These are phyloP conservation scores for Cassiopea xamachana DNA, from an alignment of 30 jellyfish, hydroid and myxozoan genomes.

Conservation along the genomic window DNA sequence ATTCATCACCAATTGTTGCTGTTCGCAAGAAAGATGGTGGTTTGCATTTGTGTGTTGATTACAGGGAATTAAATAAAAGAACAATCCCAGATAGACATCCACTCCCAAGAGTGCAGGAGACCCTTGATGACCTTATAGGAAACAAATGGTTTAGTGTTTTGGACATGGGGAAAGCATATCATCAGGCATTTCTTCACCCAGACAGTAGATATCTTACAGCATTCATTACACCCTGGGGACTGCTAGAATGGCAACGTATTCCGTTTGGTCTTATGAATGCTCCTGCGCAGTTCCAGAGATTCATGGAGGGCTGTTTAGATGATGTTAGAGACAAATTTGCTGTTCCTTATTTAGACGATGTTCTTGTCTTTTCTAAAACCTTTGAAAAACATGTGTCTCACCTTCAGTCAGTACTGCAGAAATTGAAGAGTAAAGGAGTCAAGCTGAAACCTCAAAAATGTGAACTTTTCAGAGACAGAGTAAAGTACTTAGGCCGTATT, in stretches of 20 bases:
- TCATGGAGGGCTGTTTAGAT: constrained; percentile 58
- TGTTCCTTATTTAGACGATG: constrained; percentile 67
- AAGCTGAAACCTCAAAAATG: constrained; percentile 67
- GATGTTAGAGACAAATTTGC: constrained; percentile 65
- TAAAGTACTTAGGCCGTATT: constrained; percentile 50
- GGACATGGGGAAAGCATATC: constrained; percentile 56
- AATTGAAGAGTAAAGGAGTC: constrained; percentile 39
- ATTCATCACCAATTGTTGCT: constrained; percentile 36
- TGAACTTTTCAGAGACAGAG: constrained; percentile 44
- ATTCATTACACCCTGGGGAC: constrained; percentile 64
- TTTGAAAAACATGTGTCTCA: constrained; percentile 45
- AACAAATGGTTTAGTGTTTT: constrained; percentile 45
- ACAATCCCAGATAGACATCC: constrained; percentile 72
- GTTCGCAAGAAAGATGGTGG: constrained; percentile 36
- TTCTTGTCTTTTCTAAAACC: constrained; percentile 34
- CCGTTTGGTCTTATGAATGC: constrained; percentile 70
- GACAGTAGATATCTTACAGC: constrained; percentile 61
- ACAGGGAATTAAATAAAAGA: constrained; percentile 14
- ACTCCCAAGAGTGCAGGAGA: constrained; percentile 53
- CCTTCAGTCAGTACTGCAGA: constrained; percentile 44
- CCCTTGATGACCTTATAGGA: constrained; percentile 40
- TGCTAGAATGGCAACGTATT: constrained; percentile 57
- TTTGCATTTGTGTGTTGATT: constrained; percentile 46
- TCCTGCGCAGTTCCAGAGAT: constrained; percentile 68
- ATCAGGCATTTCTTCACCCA: constrained; percentile 68